Base-by-base conservation (phyloP, 1,140 invertebrate genomes). In the Anadara kagoshimensis region DNA sequence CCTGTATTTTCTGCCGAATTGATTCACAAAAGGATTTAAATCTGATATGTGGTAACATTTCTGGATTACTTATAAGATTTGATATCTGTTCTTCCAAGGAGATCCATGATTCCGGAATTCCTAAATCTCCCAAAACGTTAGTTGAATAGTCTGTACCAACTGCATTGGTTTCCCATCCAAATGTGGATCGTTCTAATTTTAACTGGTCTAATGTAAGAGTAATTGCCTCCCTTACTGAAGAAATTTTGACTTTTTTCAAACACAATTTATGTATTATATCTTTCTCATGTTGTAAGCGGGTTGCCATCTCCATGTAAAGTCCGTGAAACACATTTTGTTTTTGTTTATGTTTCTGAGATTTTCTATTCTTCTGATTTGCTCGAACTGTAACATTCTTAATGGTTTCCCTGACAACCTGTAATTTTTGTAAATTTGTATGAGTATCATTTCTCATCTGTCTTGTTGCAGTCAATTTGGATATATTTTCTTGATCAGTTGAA, bases 191-290 rank as follows among this genome's bases (percentile, higher is more conserved):
- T 20, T 66, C 67, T 18, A 57, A 56, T 59, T 64, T 65, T 29
- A 78, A 57, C 22, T 78, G 70, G 14, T 65, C 70, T 20, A 69
- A 12, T 18, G 66, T 67, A 26, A 69, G 45, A 10, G 22, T 20
- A 20, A 78, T 73, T 5, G 75, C 75, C 44, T 78, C 75, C 49
- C 66, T 62, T 11, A 78, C 75, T 26, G 69, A 72, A 3, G 69
- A 53, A n/a, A 73, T 69, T 62, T 73, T 69, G 16, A 78, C 61
- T 62, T 78, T 78, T 10, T 66, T 53, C 43, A 68, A 44, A 54
- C 63, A 69, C 10, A 63, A 45, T 45, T 61, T 56, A 8, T 73
- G 66, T 5, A 73, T 68, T 41, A 66, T 18, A 43, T 73, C 61
- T 54, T 73, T 78, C 51, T 78, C 67, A 22, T 63, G 53, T 51